A percentile compares a stretch with the other conserved stretches of the same genome.
Evolutionary conservation across 2,888 invertebrate genomes (phyloP).

Genomic region (Ormia ochracea): DNA sequence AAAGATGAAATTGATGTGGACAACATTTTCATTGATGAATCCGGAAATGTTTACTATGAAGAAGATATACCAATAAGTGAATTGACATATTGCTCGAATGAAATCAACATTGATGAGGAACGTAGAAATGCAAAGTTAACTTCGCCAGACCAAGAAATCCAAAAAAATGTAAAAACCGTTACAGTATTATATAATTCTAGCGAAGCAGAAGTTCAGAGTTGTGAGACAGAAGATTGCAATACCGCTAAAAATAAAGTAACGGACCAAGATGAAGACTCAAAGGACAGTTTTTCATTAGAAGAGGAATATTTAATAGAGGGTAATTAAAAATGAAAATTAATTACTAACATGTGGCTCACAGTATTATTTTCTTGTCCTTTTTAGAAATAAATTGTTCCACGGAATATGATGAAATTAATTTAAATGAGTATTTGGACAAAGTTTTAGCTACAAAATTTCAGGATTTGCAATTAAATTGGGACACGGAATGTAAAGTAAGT

Average conservation of each 20-base stretch:
- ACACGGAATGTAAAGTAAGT: conserved; percentile 65
- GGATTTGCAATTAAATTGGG: conserved; percentile 67
- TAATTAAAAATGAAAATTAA: background rate
- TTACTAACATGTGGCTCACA: background rate
- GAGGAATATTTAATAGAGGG: conserved; percentile 53
- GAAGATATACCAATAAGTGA: background rate
- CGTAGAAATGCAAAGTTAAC: background rate
- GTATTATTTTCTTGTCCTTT: background rate
- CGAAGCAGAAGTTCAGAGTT: background rate
- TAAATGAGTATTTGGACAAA: conserved; percentile 66
- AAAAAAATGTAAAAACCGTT: background rate
- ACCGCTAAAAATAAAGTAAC: background rate
- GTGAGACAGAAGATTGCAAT: background rate
- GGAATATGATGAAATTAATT: conserved; percentile 60
- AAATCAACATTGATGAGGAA: background rate
- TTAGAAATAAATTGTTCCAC: conserved; percentile 32
- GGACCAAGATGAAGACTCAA: background rate
- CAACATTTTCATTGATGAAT: background rate
- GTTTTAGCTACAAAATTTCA: conserved; percentile 68
- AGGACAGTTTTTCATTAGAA: conserved; percentile 1
- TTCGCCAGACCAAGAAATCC: background rate
- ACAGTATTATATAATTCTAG: background rate
- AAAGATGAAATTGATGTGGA: background rate
- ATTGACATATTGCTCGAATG: background rate
- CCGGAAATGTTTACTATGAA: background rate